A percentile compares a stretch with the other conserved stretches of the same genome.
Evolutionary conservation across 2,888 invertebrate genomes (phyloP).

Genomic region (Drosophila buzzatii): DNA sequence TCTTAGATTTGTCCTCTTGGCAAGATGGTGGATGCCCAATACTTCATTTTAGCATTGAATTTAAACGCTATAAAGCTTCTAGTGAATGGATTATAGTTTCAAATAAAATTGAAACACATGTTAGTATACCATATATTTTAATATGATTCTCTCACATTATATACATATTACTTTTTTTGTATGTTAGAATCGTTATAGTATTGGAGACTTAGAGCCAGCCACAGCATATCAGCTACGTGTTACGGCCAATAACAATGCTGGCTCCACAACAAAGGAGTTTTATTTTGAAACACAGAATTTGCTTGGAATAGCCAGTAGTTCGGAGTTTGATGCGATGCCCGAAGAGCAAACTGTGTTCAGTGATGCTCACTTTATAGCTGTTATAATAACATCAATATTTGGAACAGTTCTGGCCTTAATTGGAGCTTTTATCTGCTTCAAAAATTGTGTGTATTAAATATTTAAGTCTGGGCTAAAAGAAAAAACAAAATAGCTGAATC

Average conservation of each 20-base stretch:
- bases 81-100: conserved; percentile 86
- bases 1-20: conserved; percentile 92
- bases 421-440: conserved; percentile 87
- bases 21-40: conserved; percentile 93
- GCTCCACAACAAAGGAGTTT: conserved; percentile 87
- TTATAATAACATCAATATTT: conserved; percentile 83
- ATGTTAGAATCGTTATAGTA: conserved; percentile 84
- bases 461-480: not conserved
- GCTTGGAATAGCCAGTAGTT: conserved; percentile 84
- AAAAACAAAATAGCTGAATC: not conserved
- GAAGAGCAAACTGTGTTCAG: conserved; percentile 75
- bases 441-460: conserved; percentile 85
- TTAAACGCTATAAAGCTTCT: conserved; percentile 77
- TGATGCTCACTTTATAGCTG: conserved; percentile 82
- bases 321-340: conserved; percentile 71
- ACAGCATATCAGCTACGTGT: conserved; percentile 86
- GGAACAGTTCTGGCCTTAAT: conserved; percentile 87
- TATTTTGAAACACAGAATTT: conserved; percentile 87
- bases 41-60: conserved; percentile 87
- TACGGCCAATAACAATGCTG: conserved; percentile 88
- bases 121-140: conserved; percentile 65
- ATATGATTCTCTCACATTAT: too few species aligned
- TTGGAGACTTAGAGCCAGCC: conserved; percentile 86
- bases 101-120: conserved; percentile 86
- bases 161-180: not conserved